Percentiles rank a stretch among this genome's conserved stretches.
phyloP scores from a whole-genome alignment of 2,113 vertebrate species.

The Clarias magur region DNA sequence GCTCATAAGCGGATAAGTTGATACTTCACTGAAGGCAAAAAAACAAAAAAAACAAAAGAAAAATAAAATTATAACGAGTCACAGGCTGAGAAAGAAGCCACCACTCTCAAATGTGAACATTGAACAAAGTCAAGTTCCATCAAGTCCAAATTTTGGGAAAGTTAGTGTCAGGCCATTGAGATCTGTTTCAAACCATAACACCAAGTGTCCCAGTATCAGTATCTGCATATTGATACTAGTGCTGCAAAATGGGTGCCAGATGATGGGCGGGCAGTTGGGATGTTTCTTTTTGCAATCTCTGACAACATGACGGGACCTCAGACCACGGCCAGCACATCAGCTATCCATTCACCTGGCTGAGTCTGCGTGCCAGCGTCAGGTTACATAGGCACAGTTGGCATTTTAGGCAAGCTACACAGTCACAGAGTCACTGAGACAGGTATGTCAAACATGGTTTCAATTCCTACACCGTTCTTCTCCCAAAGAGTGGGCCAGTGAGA shows the following conservation, averaged over 20 bases:
- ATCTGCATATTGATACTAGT: conserved; percentile 16
- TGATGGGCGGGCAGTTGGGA: conserved; percentile 10
- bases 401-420: conserved; percentile 75
- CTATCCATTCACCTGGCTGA: conserved; percentile 60
- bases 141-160: conserved; percentile 28
- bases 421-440: conserved; percentile 67
- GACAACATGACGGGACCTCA: conserved; percentile 37
- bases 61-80: conserved; percentile 63
- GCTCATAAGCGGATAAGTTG: conserved; percentile 73
- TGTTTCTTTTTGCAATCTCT: conserved; percentile 21
- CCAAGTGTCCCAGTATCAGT: conserved; percentile 24
- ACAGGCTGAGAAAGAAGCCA: conserved; percentile 57
- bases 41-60: conserved; percentile 68
- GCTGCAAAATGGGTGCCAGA: conserved; percentile 22
- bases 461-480: conserved; percentile 55
- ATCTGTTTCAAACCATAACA: conserved; percentile 5
- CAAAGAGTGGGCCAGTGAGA: conserved; percentile 56
- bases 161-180: conserved; percentile 28
- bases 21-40: conserved; percentile 77
- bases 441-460: conserved; percentile 63
- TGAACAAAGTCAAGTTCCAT: conserved; percentile 34
- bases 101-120: conserved; percentile 53
- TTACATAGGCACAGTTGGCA: conserved; percentile 80
- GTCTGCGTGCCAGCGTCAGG: conserved; percentile 69
- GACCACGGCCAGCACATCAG: conserved; percentile 50